A percentile compares a stretch with the other conserved stretches of the same genome.
Conservation (phyloP, 2,797 vertebrate species). For the Coregonus suidteri region DNA sequence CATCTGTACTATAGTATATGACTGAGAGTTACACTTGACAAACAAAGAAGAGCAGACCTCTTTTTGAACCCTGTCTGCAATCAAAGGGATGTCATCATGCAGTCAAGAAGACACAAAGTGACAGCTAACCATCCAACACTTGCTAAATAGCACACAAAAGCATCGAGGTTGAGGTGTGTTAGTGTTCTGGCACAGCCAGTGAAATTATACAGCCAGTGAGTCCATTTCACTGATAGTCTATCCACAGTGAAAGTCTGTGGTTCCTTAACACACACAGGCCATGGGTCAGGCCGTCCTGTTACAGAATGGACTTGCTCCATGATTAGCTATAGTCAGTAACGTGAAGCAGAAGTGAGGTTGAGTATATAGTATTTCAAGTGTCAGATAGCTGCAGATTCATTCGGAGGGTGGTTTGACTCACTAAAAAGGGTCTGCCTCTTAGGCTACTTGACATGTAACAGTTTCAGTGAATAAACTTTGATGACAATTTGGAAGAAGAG, state of each 20-base stretch:
- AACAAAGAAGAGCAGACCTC: background rate
- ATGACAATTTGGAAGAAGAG: background rate
- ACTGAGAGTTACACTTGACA: too few species aligned
- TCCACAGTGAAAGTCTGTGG: conserved; percentile 79
- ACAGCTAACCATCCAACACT: conserved; percentile 25
- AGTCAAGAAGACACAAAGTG: conserved; percentile 21
- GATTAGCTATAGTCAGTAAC: conserved; percentile 83
- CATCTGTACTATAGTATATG: too few species aligned
- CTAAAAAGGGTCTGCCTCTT: conserved; percentile 53
- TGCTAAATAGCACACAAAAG: conserved; percentile 26
- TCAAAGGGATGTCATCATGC: background rate
- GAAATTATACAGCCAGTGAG: conserved; percentile 49
- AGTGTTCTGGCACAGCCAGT: conserved; percentile 38
- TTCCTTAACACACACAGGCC: conserved; percentile 89
- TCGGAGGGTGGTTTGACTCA: conserved; percentile 65
- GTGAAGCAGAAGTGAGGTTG: conserved; percentile 81
- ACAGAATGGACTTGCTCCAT: conserved; percentile 79
- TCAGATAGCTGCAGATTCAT: conserved; percentile 78
- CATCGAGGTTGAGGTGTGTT: conserved; percentile 36
- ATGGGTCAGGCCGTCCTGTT: conserved; percentile 83
- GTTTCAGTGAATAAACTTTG: conserved; percentile 1
- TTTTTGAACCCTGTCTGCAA: background rate
- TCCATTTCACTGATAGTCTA: conserved; percentile 82
- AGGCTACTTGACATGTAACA: background rate
- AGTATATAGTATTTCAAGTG: conserved; percentile 72